Percentiles rank a stretch among this genome's conserved stretches.
Evolutionary conservation across 2,888 invertebrate genomes (phyloP).

Genomic region (Pecten maximus): DNA sequence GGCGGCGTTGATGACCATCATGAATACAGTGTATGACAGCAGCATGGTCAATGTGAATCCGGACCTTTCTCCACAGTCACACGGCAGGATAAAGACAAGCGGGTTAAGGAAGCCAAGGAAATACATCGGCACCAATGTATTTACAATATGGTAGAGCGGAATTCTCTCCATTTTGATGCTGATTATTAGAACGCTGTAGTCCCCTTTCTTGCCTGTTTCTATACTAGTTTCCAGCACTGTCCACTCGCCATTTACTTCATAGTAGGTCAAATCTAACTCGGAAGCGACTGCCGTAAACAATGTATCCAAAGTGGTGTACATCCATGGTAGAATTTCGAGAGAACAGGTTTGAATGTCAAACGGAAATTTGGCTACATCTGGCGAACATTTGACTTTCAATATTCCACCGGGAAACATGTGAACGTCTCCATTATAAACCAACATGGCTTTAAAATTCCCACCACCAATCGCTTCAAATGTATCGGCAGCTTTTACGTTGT

Average conservation of each 20-base stretch:
- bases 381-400: neutral
- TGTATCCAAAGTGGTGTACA: neutral
- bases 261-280: neutral
- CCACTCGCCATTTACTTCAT: neutral
- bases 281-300: neutral
- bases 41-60: neutral
- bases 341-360: neutral
- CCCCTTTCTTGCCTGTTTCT: neutral
- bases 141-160: neutral
- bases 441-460: neutral
- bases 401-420: neutral
- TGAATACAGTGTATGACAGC: neutral
- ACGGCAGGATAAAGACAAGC: neutral
- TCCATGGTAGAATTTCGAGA: neutral
- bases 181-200: neutral
- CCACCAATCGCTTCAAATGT: neutral
- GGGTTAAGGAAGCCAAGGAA: constrained; percentile 16
- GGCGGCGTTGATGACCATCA: constrained; percentile 3
- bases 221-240: neutral
- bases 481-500: neutral
- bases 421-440: neutral
- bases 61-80: neutral
- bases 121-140: neutral
- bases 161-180: neutral
- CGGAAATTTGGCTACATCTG: neutral